Evolutionary conservation across 1,140 invertebrate species (phyloP).

Genomic region (Dryas iulia): DNA sequence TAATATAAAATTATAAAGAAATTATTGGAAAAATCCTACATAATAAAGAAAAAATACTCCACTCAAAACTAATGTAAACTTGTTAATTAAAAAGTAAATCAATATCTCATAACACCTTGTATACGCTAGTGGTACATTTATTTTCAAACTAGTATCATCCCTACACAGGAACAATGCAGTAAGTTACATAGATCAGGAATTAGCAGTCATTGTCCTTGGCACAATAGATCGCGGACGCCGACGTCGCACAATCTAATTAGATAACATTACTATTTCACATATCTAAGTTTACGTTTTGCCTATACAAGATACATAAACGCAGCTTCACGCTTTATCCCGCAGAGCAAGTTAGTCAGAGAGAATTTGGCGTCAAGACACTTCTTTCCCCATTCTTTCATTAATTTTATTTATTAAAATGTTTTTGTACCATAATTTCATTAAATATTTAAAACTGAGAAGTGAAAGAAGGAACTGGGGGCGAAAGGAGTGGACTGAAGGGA

Average conservation of each 20-base stretch:
- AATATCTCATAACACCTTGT: no score
- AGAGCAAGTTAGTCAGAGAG: background rate
- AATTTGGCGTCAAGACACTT: background rate
- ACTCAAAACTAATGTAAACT: no score
- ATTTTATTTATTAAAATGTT: no score
- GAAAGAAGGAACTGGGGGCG: no score
- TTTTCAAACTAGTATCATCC: slow-evolving; percentile 3
- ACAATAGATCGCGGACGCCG: slow-evolving; percentile 56
- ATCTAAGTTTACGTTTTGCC: slow-evolving; percentile 23
- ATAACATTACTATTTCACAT: slow-evolving; percentile 60
- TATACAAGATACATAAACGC: background rate
- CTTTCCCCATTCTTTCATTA: background rate
- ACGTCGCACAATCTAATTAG: slow-evolving; percentile 63
- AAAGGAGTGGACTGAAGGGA: no score
- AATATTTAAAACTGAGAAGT: no score
- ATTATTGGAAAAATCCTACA: no score
- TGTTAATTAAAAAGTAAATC: no score
- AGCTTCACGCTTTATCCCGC: background rate
- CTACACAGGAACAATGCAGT: slow-evolving; percentile 61
- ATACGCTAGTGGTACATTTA: background rate
- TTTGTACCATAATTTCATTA: no score
- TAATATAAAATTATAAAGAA: no score
- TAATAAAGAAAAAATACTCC: no score
- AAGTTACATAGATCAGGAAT: slow-evolving; percentile 77
- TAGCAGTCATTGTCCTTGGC: slow-evolving; percentile 70